Percentiles rank a stretch among this genome's conserved stretches.
These are phyloP conservation scores for Platerodrilus igneus DNA, from an alignment of 2,888 invertebrate genomes.

Conservation along the genomic window DNA sequence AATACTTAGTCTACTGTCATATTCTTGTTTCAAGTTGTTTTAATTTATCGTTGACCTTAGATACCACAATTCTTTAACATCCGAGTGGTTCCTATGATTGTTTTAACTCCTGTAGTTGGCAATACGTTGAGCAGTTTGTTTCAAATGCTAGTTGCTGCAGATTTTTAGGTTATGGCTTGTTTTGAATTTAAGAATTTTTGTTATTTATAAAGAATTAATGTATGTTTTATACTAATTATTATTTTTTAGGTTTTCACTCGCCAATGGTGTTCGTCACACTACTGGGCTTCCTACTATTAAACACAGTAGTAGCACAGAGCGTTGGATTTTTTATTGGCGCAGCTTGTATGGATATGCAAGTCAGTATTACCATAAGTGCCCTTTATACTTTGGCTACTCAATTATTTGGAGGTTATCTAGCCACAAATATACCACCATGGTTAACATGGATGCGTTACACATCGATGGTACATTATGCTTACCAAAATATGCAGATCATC, in stretches of 20 bases:
- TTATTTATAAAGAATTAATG: too few species aligned
- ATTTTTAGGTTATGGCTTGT: too few species aligned
- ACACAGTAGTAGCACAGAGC: slow-evolving; percentile 71
- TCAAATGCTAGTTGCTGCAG: too few species aligned
- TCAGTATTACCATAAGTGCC: slow-evolving; percentile 72
- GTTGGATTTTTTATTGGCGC: slow-evolving; percentile 77
- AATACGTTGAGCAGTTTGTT: too few species aligned
- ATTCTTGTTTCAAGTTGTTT: too few species aligned
- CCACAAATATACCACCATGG: slow-evolving; percentile 68
- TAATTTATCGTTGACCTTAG: too few species aligned
- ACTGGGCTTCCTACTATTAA: slow-evolving; percentile 63
- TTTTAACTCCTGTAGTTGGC: too few species aligned
- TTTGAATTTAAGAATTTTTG: too few species aligned
- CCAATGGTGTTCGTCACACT: slow-evolving; percentile 64
- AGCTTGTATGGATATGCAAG: slow-evolving; percentile 70
- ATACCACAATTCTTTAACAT: too few species aligned
- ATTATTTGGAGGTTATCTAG: slow-evolving; percentile 70
- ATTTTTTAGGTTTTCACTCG: slow-evolving; percentile 51
- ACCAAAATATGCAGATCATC: slow-evolving; percentile 75
- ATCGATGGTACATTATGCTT: slow-evolving; percentile 75
- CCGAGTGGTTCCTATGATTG: too few species aligned
- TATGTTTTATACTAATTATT: too few species aligned
- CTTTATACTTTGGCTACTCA: slow-evolving; percentile 72
- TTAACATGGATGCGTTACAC: slow-evolving; percentile 70
- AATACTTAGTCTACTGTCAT: too few species aligned